Evolutionary conservation across 92 coral and sea anemone genomes (phyloP).

Genomic region (Zoanthus sociatus): DNA sequence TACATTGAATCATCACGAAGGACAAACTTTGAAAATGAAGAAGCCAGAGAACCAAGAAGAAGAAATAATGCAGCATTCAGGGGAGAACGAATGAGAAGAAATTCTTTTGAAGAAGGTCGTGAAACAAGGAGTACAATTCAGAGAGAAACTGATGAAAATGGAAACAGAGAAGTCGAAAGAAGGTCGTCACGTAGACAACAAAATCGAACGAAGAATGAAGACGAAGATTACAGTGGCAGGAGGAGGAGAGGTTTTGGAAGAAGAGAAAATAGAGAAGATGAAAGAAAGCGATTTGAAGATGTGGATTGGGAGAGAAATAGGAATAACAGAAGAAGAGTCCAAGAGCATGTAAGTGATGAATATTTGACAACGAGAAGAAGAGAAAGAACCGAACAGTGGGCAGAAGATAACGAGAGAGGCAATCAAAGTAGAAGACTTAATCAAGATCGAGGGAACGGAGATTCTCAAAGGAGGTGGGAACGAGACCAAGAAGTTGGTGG

Average conservation of each 20-base stretch:
- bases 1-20: neutral
- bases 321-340: constrained; percentile 19
- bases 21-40: neutral
- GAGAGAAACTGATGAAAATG: constrained; percentile 9
- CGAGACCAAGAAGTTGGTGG: constrained; percentile 22
- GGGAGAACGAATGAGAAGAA: constrained; percentile 16
- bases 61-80: constrained; percentile 10
- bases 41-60: constrained; percentile 24
- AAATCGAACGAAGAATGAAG: constrained; percentile 18
- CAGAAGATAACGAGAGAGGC: constrained; percentile 24
- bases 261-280: constrained; percentile 30
- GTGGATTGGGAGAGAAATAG: neutral
- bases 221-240: constrained; percentile 16
- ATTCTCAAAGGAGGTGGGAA: constrained; percentile 37
- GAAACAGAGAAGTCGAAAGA: constrained; percentile 35
- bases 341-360: constrained; percentile 23
- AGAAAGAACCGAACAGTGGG: constrained; percentile 54
- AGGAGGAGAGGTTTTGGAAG: neutral
- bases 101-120: neutral
- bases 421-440: constrained; percentile 1
- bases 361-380: constrained; percentile 48
- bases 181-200: constrained; percentile 11
- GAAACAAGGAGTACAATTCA: neutral
- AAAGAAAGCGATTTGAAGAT: neutral
- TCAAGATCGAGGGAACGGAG: constrained; percentile 28